Evolutionary conservation across 2,797 vertebrate genomes (phyloP).

Genomic region (Zonotrichia albicollis): DNA sequence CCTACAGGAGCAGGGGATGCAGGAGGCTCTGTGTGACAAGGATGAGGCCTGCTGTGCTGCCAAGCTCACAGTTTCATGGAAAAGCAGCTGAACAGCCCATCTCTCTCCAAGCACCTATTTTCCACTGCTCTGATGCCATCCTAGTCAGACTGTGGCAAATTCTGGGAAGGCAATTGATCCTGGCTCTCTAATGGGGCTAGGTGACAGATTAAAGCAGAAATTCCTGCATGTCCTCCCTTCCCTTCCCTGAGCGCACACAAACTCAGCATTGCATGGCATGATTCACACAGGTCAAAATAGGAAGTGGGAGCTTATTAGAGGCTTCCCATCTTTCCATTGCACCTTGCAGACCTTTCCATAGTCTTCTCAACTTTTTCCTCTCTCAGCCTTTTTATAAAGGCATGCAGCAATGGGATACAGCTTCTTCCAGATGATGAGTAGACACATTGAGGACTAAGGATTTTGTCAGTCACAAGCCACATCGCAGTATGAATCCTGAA

Average conservation of each 20-base stretch:
- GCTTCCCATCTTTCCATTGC: neutral
- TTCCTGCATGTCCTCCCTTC: neutral
- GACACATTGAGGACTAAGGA: neutral
- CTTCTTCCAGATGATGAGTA: neutral
- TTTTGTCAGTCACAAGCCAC: neutral
- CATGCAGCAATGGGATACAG: neutral
- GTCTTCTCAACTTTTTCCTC: neutral
- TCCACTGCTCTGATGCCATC: neutral
- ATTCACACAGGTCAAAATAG: neutral
- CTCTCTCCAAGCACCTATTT: neutral
- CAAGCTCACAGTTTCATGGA: neutral
- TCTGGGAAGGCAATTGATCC: neutral
- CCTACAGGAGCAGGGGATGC: neutral
- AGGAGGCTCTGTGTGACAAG: neutral
- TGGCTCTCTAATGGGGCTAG: neutral
- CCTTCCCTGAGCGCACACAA: neutral
- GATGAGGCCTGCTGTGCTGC: neutral
- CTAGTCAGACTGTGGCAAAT: neutral
- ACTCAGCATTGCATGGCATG: neutral
- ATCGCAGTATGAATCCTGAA: neutral
- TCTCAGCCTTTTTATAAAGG: neutral
- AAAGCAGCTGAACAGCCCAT: neutral
- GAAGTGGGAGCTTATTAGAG: neutral
- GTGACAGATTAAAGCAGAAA: neutral
- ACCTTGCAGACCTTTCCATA: neutral